phyloP scores from a whole-genome alignment of 2,888 invertebrate species.

The Rhopalosiphum nymphaeae region DNA sequence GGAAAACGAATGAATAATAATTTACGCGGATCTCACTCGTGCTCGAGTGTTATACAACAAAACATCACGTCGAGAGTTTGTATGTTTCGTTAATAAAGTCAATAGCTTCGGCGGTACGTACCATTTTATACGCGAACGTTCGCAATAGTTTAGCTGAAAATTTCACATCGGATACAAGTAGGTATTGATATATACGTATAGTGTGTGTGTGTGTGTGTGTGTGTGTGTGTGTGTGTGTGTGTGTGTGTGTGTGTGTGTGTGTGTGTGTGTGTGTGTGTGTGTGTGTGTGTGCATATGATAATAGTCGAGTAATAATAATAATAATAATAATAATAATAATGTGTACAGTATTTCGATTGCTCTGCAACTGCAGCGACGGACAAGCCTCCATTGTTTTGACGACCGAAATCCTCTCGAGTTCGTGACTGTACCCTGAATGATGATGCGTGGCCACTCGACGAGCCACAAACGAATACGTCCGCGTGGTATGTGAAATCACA shows the following conservation, averaged over 20 bases:
- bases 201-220: too few relatives aligned
- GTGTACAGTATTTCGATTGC: neutral
- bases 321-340: too few relatives aligned
- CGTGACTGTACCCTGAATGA: constrained; percentile 32
- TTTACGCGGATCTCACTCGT: neutral
- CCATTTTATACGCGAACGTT: neutral
- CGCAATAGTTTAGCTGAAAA: neutral
- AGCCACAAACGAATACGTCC: constrained; percentile 1
- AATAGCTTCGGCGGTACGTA: neutral
- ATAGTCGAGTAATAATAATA: neutral
- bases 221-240: too few relatives aligned
- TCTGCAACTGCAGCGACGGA: neutral
- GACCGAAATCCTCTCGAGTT: constrained; percentile 38
- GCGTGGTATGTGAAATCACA: constrained; percentile 36
- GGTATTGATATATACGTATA: neutral
- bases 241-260: too few relatives aligned
- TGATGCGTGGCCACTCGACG: constrained; percentile 39
- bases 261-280: too few relatives aligned
- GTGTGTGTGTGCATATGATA: too few relatives aligned
- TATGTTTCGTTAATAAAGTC: neutral
- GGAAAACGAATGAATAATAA: neutral
- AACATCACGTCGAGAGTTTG: neutral
- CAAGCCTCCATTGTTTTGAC: constrained; percentile 45
- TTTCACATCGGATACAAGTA: constrained; percentile 30
- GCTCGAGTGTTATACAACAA: neutral